Evolutionary conservation across 2,888 invertebrate species (phyloP).

Genomic region (Oscheius sp.): DNA sequence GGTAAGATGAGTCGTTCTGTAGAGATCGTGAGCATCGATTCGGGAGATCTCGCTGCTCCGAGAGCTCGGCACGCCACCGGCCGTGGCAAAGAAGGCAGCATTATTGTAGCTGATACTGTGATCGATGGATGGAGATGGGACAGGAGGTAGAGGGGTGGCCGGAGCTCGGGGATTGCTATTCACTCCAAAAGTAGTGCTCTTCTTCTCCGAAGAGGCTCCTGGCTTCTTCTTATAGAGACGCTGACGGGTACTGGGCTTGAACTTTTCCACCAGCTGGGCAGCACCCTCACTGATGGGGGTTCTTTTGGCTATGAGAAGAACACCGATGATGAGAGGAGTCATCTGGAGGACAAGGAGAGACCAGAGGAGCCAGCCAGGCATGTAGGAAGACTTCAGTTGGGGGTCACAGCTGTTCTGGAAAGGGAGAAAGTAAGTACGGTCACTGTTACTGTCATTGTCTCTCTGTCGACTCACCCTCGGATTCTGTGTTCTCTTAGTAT

Average conservation of each 20-base stretch:
- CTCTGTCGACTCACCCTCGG: constrained; percentile 53
- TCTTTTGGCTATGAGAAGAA: constrained; percentile 53
- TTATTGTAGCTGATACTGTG: constrained; percentile 73
- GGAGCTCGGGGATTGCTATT: constrained; percentile 45
- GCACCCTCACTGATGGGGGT: constrained; percentile 61
- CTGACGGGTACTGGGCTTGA: constrained; percentile 45
- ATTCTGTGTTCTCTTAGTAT: constrained; percentile 62
- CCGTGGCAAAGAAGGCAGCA: constrained; percentile 70
- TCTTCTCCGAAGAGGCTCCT: constrained; percentile 48
- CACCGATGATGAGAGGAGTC: constrained; percentile 56
- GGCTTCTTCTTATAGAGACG: constrained; percentile 60
- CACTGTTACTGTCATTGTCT: background rate
- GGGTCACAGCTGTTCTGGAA: constrained; percentile 72
- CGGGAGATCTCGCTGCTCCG: constrained; percentile 68
- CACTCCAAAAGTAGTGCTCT: constrained; percentile 55
- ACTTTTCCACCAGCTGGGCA: constrained; percentile 56
- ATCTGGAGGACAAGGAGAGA: constrained; percentile 60
- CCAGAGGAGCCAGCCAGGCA: constrained; percentile 59
- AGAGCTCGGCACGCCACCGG: constrained; percentile 57
- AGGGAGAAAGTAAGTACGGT: background rate
- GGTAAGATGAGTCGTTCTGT: constrained; percentile 49
- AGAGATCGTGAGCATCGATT: constrained; percentile 64
- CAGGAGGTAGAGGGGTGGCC: constrained; percentile 60
- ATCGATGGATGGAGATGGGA: constrained; percentile 64
- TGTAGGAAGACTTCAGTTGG: constrained; percentile 61